Evolutionary conservation across 2,113 vertebrate species (phyloP).

Genomic region (Alces alces): DNA sequence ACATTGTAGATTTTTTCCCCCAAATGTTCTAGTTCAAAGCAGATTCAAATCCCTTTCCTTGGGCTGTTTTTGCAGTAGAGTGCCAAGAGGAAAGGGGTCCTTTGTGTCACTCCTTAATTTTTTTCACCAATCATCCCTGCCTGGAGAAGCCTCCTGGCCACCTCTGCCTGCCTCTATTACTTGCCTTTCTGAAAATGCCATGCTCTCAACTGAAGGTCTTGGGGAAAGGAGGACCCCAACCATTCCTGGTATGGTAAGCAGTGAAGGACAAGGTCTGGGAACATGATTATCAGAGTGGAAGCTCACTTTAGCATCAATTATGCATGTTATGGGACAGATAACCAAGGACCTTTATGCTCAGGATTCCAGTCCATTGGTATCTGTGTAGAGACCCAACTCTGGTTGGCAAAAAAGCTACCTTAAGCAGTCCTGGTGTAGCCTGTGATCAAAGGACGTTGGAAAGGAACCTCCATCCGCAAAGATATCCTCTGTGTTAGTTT

Average conservation of each 20-base stretch:
- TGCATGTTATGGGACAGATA: background rate
- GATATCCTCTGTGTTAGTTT: background rate
- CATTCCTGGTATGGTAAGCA: background rate
- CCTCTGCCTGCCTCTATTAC: background rate
- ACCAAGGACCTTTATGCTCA: background rate
- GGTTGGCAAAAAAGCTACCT: background rate
- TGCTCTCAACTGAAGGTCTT: background rate
- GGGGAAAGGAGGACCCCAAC: background rate
- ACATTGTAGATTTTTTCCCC: rapidly evolving
- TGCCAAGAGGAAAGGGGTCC: background rate
- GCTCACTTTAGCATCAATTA: background rate
- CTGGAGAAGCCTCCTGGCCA: background rate
- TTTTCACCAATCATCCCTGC: background rate
- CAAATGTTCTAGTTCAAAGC: background rate
- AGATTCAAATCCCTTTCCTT: background rate
- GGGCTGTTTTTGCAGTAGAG: background rate
- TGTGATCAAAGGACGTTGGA: background rate
- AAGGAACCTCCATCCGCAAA: background rate
- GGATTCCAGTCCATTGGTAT: background rate
- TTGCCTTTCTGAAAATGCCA: background rate
- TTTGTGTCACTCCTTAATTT: background rate
- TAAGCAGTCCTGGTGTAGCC: background rate
- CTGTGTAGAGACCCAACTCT: background rate
- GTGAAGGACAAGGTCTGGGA: background rate
- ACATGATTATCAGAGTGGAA: background rate